Conservation (phyloP, 2,888 invertebrate species). For the Reticulitermes lucifugus region DNA sequence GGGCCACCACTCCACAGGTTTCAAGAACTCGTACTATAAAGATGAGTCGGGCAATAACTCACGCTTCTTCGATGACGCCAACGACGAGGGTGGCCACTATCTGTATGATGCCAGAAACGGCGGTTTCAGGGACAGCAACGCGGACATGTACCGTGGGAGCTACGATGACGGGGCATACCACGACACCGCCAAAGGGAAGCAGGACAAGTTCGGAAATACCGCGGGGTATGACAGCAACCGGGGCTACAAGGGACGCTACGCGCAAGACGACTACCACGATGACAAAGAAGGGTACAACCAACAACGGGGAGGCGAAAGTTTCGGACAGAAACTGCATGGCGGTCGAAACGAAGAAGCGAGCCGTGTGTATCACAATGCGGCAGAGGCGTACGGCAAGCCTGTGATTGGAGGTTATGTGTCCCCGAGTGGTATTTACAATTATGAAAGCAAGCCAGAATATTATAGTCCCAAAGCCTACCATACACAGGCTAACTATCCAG, state of each 20-base stretch:
- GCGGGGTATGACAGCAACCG: slow-evolving; percentile 38
- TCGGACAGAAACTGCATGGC: slow-evolving; percentile 23
- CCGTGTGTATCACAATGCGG: background rate
- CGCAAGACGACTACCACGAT: slow-evolving; percentile 40
- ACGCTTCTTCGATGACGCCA: slow-evolving; percentile 54
- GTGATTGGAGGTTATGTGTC: slow-evolving; percentile 11
- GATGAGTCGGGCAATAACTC: slow-evolving; percentile 55
- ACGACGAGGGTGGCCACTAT: slow-evolving; percentile 51
- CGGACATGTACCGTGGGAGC: slow-evolving; percentile 36
- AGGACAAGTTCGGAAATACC: slow-evolving; percentile 37
- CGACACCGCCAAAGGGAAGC: slow-evolving; percentile 34
- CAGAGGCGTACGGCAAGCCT: background rate
- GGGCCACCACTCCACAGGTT: slow-evolving; percentile 54
- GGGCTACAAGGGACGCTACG: slow-evolving; percentile 40
- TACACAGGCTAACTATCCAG: background rate
- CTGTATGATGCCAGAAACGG: slow-evolving; percentile 44
- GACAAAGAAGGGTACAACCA: slow-evolving; percentile 46
- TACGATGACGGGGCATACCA: slow-evolving; percentile 45
- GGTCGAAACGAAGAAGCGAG: slow-evolving; percentile 16
- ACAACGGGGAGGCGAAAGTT: slow-evolving; percentile 28
- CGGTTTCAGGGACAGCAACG: slow-evolving; percentile 41
- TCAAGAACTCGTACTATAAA: slow-evolving; percentile 55
- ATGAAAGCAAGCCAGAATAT: background rate
- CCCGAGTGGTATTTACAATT: slow-evolving; percentile 21
- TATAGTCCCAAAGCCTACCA: background rate